Evolutionary conservation across 2,797 vertebrate species (phyloP).

Genomic region (Parambassis ranga): DNA sequence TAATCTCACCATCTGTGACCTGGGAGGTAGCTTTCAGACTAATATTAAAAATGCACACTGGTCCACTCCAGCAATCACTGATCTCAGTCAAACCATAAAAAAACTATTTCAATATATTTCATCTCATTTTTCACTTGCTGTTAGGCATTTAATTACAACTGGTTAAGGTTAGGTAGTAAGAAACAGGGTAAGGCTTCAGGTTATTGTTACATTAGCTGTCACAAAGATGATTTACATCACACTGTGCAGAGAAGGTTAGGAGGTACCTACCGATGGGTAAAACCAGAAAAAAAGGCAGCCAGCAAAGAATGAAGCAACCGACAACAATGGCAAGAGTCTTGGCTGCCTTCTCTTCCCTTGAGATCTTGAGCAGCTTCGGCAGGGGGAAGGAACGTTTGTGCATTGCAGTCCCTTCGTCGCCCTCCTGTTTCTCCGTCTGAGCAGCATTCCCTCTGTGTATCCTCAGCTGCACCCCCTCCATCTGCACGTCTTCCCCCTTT

Average conservation of each 20-base stretch:
- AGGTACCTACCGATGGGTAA: slow-evolving; percentile 90
- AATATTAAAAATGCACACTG: slow-evolving; percentile 18
- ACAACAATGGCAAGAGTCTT: slow-evolving; percentile 96
- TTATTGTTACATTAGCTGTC: too few relatives aligned
- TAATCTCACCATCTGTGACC: slow-evolving; percentile 34
- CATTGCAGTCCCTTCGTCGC: neutral
- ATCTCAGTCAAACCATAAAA: neutral
- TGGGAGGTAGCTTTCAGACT: slow-evolving; percentile 25
- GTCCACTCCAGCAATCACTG: slow-evolving; percentile 9
- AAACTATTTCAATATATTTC: slow-evolving; percentile 27
- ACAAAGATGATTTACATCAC: too few relatives aligned
- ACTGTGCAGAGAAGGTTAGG: neutral
- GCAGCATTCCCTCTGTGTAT: slow-evolving; percentile 83
- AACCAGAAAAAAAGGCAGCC: slow-evolving; percentile 96
- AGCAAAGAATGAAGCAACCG: slow-evolving; percentile 96
- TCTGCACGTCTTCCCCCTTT: slow-evolving; percentile 80
- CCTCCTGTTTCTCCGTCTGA: slow-evolving; percentile 30
- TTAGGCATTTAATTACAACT: too few relatives aligned
- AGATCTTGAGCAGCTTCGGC: slow-evolving; percentile 88
- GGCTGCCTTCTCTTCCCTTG: slow-evolving; percentile 93
- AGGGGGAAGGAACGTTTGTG: slow-evolving; percentile 78
- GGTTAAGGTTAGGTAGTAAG: too few relatives aligned
- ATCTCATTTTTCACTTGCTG: too few relatives aligned
- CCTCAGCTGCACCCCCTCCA: slow-evolving; percentile 86
- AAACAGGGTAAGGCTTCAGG: neutral